Conservation (phyloP, 2,113 vertebrate species). For the Ammospiza caudacuta region DNA sequence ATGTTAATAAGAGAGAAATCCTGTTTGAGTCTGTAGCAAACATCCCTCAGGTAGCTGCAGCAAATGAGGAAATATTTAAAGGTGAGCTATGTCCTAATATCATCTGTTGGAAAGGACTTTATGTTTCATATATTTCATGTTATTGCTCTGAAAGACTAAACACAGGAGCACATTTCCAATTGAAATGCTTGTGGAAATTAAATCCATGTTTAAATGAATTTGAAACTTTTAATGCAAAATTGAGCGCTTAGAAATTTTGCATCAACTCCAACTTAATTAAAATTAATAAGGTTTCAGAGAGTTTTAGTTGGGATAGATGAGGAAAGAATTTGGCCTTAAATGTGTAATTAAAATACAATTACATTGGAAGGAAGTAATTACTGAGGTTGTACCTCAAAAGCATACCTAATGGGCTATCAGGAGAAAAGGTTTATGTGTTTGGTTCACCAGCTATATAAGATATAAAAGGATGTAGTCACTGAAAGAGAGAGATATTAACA, state of each 20-base stretch:
- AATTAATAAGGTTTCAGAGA: constrained; percentile 56
- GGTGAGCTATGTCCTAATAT: not conserved
- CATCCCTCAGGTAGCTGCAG: not conserved
- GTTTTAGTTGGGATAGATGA: constrained; percentile 46
- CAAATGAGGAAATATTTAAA: constrained; percentile 3
- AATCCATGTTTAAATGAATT: constrained; percentile 30
- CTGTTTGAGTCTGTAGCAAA: not conserved
- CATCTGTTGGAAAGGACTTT: not conserved
- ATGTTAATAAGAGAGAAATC: not conserved
- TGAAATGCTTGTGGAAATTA: constrained; percentile 27
- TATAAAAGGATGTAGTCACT: not conserved
- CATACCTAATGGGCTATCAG: constrained; percentile 46
- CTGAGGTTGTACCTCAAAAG: constrained; percentile 52
- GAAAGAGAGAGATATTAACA: not conserved
- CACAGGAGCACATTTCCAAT: not conserved
- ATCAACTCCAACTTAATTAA: constrained; percentile 34
- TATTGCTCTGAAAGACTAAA: constrained; percentile 13
- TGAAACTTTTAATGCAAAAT: constrained; percentile 41
- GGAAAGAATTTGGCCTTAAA: constrained; percentile 56
- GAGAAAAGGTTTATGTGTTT: constrained; percentile 23
- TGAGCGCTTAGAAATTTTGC: constrained; percentile 37
- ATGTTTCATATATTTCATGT: not conserved
- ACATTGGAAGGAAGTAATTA: constrained; percentile 53
- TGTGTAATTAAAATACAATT: constrained; percentile 66
- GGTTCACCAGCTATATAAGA: not conserved